Conservation (phyloP, 2,113 vertebrate species). For the Myodes glareolus region DNA sequence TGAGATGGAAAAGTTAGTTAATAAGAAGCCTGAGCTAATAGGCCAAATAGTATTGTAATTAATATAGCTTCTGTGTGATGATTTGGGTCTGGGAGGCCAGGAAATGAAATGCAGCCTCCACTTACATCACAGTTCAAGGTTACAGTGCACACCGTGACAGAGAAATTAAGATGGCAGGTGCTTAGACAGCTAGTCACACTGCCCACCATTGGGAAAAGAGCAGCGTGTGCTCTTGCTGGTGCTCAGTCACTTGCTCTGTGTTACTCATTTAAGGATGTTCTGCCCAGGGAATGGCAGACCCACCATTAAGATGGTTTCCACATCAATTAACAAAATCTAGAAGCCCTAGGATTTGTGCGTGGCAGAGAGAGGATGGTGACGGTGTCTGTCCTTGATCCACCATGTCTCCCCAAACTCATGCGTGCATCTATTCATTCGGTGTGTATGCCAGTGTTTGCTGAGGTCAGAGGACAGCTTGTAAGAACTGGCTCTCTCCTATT, state of each 20-base stretch:
- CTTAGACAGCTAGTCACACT: no score
- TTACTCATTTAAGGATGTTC: neutral
- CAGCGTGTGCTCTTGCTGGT: fast-evolving
- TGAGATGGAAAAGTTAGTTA: no score
- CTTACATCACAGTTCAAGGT: neutral
- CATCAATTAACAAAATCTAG: neutral
- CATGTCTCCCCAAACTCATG: fast-evolving
- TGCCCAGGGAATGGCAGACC: neutral
- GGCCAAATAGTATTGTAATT: no score
- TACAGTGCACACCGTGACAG: neutral
- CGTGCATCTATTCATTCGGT: no score
- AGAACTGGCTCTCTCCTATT: neutral
- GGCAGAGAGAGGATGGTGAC: neutral
- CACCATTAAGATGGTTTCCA: neutral
- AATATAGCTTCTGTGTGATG: no score
- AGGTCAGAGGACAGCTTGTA: neutral
- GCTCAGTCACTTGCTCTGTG: neutral
- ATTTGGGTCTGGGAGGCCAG: no score
- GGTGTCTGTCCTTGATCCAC: neutral
- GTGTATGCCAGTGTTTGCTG: neutral
- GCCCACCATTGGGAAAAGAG: no score
- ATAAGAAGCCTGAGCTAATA: no score
- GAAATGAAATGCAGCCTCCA: no score
- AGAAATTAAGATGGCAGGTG: neutral
- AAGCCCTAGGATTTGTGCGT: no score